These are phyloP conservation scores for Drosophila trapezifrons DNA, from an alignment of 1,140 invertebrate genomes.

Conservation along the genomic window DNA sequence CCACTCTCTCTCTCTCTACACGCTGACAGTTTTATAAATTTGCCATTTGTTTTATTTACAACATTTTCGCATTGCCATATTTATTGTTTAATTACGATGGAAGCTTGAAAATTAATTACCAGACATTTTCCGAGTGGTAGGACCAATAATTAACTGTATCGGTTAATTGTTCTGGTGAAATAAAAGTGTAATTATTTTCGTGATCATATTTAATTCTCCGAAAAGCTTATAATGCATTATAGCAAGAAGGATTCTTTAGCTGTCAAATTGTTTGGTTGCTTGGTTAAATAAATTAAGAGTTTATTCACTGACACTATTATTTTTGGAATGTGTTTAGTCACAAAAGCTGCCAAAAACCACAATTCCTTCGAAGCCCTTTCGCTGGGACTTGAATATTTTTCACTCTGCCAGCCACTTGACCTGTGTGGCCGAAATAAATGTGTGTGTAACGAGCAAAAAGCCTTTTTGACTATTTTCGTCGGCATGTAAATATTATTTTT, in stretches of 20 bases:
- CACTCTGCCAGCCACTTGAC: slow-evolving; percentile 33
- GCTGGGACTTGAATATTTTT: slow-evolving; percentile 12
- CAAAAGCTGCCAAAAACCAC: not conserved
- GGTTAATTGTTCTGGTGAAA: slow-evolving; percentile 42
- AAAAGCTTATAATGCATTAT: slow-evolving; percentile 1
- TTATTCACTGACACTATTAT: no score
- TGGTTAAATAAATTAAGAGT: no score
- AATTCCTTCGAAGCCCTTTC: not conserved
- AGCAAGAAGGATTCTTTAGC: not conserved
- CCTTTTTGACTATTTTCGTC: slow-evolving; percentile 71
- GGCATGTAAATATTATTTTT: slow-evolving; percentile 76
- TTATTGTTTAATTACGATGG: slow-evolving; percentile 73
- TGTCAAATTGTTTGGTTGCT: no score
- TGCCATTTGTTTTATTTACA: slow-evolving; percentile 49
- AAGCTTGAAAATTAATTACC: slow-evolving; percentile 67
- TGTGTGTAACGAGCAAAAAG: slow-evolving; percentile 50
- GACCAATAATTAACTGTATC: slow-evolving; percentile 62
- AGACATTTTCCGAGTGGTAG: slow-evolving; percentile 14
- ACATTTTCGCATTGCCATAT: slow-evolving; percentile 54
- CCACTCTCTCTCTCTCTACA: slow-evolving; percentile 10
- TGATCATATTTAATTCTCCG: slow-evolving; percentile 1
- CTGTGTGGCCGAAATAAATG: slow-evolving; percentile 18
- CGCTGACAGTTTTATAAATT: slow-evolving; percentile 58
- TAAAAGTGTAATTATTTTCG: slow-evolving; percentile 39
- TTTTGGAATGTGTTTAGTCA: no score